A percentile compares a stretch with the other conserved stretches of the same genome.
Conservation (phyloP, 2,797 vertebrate species). For the Masticophis lateralis region DNA sequence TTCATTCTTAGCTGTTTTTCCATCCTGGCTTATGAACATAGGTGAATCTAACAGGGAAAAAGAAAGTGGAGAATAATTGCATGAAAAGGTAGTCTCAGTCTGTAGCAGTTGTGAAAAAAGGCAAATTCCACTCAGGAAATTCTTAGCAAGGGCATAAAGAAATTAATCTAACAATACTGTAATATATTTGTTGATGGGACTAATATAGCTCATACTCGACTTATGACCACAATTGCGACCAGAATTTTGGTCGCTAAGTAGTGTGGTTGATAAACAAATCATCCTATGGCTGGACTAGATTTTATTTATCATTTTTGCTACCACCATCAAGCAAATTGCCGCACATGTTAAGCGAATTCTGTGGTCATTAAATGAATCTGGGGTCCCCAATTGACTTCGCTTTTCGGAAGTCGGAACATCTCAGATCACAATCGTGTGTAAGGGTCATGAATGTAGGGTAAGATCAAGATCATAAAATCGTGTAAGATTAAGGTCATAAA, state of each 20-base stretch:
- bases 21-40: background rate
- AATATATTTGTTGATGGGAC: background rate
- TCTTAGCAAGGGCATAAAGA: background rate
- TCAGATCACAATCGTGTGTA: background rate
- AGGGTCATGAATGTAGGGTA: background rate
- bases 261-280: background rate
- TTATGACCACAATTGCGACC: background rate
- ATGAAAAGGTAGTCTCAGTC: background rate
- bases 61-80: background rate
- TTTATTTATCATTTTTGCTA: background rate
- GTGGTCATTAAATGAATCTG: background rate
- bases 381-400: background rate
- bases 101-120: background rate
- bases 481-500: background rate
- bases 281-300: background rate
- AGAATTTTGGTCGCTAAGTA: background rate
- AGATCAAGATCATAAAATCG: background rate
- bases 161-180: background rate
- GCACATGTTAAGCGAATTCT: background rate
- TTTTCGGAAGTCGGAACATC: background rate
- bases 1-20: background rate
- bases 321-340: background rate
- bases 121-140: background rate
- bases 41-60: background rate
- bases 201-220: background rate